phyloP scores from a whole-genome alignment of 2,888 invertebrate genomes.

The Thymelicus lineola region DNA sequence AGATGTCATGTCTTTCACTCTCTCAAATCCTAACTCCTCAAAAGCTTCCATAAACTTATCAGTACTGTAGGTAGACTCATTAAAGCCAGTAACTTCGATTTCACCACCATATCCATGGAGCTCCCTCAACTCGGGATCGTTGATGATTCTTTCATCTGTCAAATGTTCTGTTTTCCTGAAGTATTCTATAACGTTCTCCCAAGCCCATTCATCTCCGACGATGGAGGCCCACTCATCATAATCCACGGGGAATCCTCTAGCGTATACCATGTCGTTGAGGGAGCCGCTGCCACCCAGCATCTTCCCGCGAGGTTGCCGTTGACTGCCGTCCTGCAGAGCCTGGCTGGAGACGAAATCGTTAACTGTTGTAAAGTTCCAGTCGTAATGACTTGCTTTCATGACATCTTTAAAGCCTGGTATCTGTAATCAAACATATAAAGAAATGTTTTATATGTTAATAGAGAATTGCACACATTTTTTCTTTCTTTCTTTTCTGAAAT shows the following conservation, averaged over 20 bases:
- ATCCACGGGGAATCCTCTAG: constrained; percentile 69
- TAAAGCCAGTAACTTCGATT: constrained; percentile 64
- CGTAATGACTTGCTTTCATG: constrained; percentile 58
- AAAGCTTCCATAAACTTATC: constrained; percentile 62
- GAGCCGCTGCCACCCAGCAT: constrained; percentile 74
- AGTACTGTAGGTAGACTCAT: constrained; percentile 50
- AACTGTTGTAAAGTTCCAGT: constrained; percentile 73
- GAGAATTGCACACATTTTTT: too few species aligned
- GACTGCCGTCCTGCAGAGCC: constrained; percentile 56
- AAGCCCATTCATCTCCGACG: constrained; percentile 62
- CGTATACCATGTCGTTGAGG: constrained; percentile 73
- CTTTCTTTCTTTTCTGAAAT: background rate
- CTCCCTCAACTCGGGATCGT: constrained; percentile 56
- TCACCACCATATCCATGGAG: constrained; percentile 64
- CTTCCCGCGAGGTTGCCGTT: constrained; percentile 67
- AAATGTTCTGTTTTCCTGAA: constrained; percentile 71
- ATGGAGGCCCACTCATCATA: constrained; percentile 68
- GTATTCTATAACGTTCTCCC: constrained; percentile 64
- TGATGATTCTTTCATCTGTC: constrained; percentile 63
- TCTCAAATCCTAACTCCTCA: constrained; percentile 60
- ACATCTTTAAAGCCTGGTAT: constrained; percentile 61
- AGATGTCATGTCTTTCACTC: constrained; percentile 71
- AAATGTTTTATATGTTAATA: too few species aligned
- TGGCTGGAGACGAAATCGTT: constrained; percentile 62
- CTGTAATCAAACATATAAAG: constrained; percentile 47